Percentiles rank a stretch among this genome's conserved stretches.
Conservation (phyloP, 2,113 vertebrate genomes). For the Penelope pileata region DNA sequence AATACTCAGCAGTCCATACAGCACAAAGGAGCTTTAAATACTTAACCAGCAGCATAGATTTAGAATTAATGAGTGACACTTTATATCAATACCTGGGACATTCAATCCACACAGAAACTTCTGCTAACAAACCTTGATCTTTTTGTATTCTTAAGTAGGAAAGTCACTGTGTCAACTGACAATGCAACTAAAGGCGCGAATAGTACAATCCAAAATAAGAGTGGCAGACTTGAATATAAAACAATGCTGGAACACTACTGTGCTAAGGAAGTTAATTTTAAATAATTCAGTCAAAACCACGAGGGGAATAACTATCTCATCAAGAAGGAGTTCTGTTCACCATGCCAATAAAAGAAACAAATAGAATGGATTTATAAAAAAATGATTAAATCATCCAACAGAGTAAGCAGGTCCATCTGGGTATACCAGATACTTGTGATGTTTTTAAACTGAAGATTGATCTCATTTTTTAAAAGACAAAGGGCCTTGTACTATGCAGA, state of each 20-base stretch:
- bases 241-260: not conserved
- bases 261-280: not conserved
- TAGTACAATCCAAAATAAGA: not conserved
- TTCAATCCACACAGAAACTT: not conserved
- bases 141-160: not conserved
- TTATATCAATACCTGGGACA: not conserved
- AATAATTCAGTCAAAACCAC: not conserved
- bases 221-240: not conserved
- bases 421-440: not conserved
- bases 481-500: not conserved
- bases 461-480: not conserved
- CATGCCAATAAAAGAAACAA: not conserved
- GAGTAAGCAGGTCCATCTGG: not conserved
- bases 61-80: not conserved
- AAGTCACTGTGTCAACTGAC: accelerated
- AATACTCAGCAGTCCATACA: not conserved
- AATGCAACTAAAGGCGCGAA: not conserved
- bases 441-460: not conserved
- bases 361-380: not conserved
- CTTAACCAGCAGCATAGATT: not conserved
- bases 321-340: not conserved
- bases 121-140: not conserved
- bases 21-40: not conserved
- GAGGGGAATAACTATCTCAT: not conserved
- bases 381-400: not conserved